phyloP scores from a whole-genome alignment of 2,113 vertebrate genomes.

The Corythaixoides concolor region DNA sequence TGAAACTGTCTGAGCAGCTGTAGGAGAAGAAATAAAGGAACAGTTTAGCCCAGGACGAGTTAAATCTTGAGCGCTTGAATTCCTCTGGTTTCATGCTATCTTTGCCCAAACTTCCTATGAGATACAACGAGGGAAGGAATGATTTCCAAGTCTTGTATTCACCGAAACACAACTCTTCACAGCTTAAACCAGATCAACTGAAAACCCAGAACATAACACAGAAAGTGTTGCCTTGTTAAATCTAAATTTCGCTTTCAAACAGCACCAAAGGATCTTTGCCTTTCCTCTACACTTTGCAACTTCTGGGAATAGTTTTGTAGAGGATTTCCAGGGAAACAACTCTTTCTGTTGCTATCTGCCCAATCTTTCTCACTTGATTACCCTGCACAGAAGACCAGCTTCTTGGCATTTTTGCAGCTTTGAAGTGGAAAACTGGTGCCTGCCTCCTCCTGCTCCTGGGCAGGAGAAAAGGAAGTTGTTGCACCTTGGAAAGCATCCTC shows the following conservation, averaged over 20 bases:
- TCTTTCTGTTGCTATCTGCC: neutral
- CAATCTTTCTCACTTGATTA: neutral
- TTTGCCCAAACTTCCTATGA: neutral
- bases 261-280: neutral
- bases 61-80: neutral
- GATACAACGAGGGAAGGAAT: neutral
- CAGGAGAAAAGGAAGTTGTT: neutral
- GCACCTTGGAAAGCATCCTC: neutral
- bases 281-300: neutral
- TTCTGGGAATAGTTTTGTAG: neutral
- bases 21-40: neutral
- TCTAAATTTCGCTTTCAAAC: neutral
- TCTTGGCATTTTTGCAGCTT: neutral
- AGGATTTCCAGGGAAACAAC: neutral
- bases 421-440: neutral
- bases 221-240: neutral
- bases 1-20: neutral
- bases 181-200: neutral
- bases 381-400: neutral
- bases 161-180: neutral
- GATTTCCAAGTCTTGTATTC: neutral
- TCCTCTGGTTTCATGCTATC: neutral
- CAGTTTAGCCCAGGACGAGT: neutral
- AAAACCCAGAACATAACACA: rapidly evolving
- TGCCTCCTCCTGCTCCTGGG: no score